Evolutionary conservation across 1,140 invertebrate species (phyloP), one percentile per base, ranked within the genome.

Genomic region (Cheumatopsyche charites): DNA sequence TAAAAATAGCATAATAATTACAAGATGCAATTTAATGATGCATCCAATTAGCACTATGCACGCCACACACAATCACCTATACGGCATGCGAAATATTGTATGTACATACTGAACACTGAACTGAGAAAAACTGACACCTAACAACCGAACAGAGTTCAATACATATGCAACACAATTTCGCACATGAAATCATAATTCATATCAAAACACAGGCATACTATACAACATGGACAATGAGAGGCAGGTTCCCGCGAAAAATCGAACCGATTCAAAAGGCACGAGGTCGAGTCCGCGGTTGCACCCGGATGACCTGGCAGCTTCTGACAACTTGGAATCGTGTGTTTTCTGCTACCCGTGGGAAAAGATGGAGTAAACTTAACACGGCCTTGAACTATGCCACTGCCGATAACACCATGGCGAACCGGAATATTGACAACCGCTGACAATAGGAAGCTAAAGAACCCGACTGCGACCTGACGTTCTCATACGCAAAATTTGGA

Each of bases 181-280:
- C 29, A 36, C 29, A 36, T 9, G 9, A 3, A 4, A 4, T 3
- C 3, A 36, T 36, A 36, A 4, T 36, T 36, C 29, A 36, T 4
- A 36, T 4, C 3, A 36, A 36, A 36, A 36, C 4, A 47, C 41
- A 42, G 5, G 41, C 41, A 12, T 6, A 42, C n/a, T 12, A 42
- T 42, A 42, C 12, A 47, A 47, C 4, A 47, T 13, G 15, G 12
- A 47, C 43, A 47, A 47, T 47, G 12, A 47, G 15, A 47, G 55
- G 55, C 23, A 58, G 29, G 11, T 58, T 58, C 55, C 55, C 55
- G 55, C 21, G 55, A 19, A 58, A 58, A 58, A 58, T 58, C 21
- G 55, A 25, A 58, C 12, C 23, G 19, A 5, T 58, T 58, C 55
- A 58, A 36, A 36, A 58, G 55, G 55, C 29, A 36, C 25, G 55